phyloP scores from a whole-genome alignment of 1,140 invertebrate genomes.

The Geopemphigus sp. region DNA sequence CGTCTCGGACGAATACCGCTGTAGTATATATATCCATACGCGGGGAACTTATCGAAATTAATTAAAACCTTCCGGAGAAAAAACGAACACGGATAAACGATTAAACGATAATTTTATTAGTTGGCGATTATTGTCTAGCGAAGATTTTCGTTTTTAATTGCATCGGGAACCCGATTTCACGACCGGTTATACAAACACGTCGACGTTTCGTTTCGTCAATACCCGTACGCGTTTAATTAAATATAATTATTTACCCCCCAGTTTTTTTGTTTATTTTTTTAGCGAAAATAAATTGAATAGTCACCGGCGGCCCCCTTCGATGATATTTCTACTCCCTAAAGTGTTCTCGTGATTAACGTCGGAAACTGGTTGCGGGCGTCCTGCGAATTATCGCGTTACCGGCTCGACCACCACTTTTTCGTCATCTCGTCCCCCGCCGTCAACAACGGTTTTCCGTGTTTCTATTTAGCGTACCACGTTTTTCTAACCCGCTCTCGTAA shows the following conservation, averaged over 20 bases:
- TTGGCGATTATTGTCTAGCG: slow-evolving; percentile 4
- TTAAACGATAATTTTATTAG: slow-evolving; percentile 18
- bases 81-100: not conserved
- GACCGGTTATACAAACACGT: slow-evolving; percentile 17
- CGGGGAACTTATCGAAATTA: too few species aligned
- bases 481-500: too few species aligned
- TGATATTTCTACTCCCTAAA: slow-evolving; percentile 7
- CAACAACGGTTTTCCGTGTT: slow-evolving; percentile 5
- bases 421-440: not conserved
- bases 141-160: slow-evolving; percentile 8
- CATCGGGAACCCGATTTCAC: not conserved
- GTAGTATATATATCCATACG: too few species aligned
- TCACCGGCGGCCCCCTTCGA: not conserved
- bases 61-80: not conserved
- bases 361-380: slow-evolving; percentile 21
- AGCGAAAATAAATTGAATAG: slow-evolving; percentile 18
- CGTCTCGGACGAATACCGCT: too few species aligned
- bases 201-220: slow-evolving; percentile 33
- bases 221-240: slow-evolving; percentile 19
- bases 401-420: too few species aligned
- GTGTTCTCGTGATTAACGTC: slow-evolving; percentile 26
- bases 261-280: not conserved
- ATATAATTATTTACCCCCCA: slow-evolving; percentile 7
- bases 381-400: too few species aligned
- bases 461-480: not conserved